Evolutionary conservation across 2,888 invertebrate genomes (phyloP).

Genomic region (Philonicus albiceps): DNA sequence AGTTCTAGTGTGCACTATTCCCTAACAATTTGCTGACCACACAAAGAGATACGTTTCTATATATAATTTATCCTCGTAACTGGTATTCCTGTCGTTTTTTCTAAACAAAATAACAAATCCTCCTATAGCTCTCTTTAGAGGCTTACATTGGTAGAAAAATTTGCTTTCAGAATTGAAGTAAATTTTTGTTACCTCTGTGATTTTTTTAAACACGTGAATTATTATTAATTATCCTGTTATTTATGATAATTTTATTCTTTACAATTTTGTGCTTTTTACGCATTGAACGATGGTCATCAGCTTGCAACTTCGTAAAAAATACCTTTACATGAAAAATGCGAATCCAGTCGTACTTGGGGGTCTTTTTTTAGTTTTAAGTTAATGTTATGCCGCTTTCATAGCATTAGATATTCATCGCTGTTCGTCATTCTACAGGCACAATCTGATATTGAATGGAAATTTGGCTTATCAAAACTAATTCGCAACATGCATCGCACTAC

Average conservation of each 20-base stretch:
- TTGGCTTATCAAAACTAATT: constrained; percentile 96
- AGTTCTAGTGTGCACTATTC: not conserved
- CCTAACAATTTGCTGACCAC: not conserved
- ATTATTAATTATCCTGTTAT: not conserved
- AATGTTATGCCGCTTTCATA: not conserved
- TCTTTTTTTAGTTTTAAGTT: not conserved
- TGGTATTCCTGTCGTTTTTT: not conserved
- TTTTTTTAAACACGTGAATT: not conserved
- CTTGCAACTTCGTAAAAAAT: not conserved
- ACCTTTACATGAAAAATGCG: not conserved
- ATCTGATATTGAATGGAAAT: constrained; percentile 99
- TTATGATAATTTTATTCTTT: not conserved
- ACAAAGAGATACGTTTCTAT: too few species aligned
- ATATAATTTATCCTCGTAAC: not conserved
- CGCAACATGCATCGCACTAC: constrained; percentile 98
- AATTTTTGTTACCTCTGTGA: not conserved
- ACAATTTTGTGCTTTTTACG: not conserved
- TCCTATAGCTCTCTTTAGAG: not conserved
- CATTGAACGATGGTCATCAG: not conserved
- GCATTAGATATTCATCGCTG: not conserved
- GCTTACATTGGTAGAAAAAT: not conserved
- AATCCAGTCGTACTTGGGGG: not conserved
- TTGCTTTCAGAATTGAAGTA: not conserved
- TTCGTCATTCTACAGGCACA: constrained; percentile 76
- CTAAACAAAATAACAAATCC: not conserved